phyloP scores from a whole-genome alignment of 2,888 invertebrate species.

The Bimastos eiseni region DNA sequence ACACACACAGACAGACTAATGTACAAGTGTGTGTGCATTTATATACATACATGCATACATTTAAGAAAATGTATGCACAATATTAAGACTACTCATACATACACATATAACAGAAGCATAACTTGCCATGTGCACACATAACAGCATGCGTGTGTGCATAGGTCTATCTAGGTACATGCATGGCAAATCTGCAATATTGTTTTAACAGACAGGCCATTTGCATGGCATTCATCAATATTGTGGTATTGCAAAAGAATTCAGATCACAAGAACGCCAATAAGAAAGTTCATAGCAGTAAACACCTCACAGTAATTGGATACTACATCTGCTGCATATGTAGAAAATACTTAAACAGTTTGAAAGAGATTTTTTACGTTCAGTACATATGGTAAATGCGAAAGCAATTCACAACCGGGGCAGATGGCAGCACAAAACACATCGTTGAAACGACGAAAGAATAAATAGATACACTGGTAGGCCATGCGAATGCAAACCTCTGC shows the following conservation, averaged over 20 bases:
- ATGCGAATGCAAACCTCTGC: not conserved
- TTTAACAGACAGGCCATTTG: not conserved
- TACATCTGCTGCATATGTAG: not conserved
- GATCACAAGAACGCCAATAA: not conserved
- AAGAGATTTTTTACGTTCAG: constrained; percentile 2
- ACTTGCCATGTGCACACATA: not conserved
- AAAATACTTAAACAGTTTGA: not conserved
- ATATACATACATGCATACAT: constrained; percentile 25
- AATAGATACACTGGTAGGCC: constrained; percentile 6
- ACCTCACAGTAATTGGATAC: not conserved
- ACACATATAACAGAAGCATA: not conserved
- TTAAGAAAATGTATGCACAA: not conserved
- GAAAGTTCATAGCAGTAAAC: not conserved
- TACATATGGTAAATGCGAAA: not conserved
- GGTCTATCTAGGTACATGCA: not conserved
- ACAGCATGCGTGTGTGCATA: not conserved
- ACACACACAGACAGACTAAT: constrained; percentile 16
- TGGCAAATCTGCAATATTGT: not conserved
- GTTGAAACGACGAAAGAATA: not conserved
- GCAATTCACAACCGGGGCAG: not conserved
- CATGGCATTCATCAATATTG: not conserved
- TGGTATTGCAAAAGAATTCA: constrained; percentile 6
- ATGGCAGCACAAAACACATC: not conserved
- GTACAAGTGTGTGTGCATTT: constrained; percentile 19
- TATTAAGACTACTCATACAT: not conserved